A percentile compares a stretch with the other conserved stretches of the same genome.
phyloP scores from a whole-genome alignment of 2,888 invertebrate species.

The Ormyrus labotus region DNA sequence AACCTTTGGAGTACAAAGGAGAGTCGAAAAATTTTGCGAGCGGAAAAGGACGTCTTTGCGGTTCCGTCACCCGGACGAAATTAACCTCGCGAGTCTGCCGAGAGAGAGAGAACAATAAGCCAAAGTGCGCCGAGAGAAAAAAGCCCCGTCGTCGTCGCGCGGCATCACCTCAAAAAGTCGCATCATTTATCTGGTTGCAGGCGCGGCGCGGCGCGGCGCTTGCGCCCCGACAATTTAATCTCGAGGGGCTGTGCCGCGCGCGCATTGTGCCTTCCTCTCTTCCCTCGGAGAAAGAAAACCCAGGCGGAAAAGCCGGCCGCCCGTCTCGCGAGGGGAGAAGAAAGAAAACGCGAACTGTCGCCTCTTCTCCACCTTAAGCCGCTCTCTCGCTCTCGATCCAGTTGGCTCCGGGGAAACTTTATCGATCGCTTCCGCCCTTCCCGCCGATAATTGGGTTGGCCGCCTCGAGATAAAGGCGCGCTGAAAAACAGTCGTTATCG shows the following conservation, averaged over 20 bases:
- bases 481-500: too few relatives aligned
- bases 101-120: background rate
- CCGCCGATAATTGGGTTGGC: slow-evolving; percentile 4
- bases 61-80: background rate
- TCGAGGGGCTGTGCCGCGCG: background rate
- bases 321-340: too few relatives aligned
- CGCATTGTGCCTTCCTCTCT: background rate
- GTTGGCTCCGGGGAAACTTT: slow-evolving; percentile 60
- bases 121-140: background rate
- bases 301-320: background rate
- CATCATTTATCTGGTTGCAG: slow-evolving; percentile 36
- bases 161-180: background rate
- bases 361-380: background rate
- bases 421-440: background rate
- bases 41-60: too few relatives aligned
- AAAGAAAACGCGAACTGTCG: background rate
- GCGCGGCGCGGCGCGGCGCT: slow-evolving; percentile 34
- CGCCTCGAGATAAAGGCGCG: background rate
- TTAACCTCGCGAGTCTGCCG: background rate
- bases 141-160: background rate
- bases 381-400: slow-evolving; percentile 46
- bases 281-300: background rate
- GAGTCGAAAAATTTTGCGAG: too few relatives aligned
- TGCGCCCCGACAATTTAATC: slow-evolving; percentile 46
- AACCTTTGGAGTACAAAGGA: too few relatives aligned